Percentiles rank a stretch among this genome's conserved stretches.
Evolutionary conservation across 53 echinoderm and acorn worm genomes (phyloP).

Genomic region (Henricia sp.): DNA sequence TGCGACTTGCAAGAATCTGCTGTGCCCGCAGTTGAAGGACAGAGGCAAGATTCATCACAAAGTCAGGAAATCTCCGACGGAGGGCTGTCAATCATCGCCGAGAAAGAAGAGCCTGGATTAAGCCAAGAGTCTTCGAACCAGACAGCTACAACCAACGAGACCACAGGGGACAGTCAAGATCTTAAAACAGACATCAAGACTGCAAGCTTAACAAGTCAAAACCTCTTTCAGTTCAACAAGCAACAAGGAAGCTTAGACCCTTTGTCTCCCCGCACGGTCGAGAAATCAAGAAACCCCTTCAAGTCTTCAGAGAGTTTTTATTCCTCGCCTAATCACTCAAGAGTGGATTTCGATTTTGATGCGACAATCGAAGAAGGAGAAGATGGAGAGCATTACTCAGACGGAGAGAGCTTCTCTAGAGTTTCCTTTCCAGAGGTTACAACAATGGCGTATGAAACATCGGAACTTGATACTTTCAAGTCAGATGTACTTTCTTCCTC

Average conservation of each 20-base stretch:
- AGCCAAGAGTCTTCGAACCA: constrained; percentile 4
- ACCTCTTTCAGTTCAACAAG: constrained; percentile 20
- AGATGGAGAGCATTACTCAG: constrained; percentile 52
- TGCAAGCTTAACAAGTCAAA: background rate
- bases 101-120: constrained; percentile 25
- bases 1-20: constrained; percentile 32
- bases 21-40: constrained; percentile 12
- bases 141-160: background rate
- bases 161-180: background rate
- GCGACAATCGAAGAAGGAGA: constrained; percentile 54
- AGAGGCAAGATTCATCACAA: background rate
- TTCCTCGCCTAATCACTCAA: constrained; percentile 27
- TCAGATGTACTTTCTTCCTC: background rate
- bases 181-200: background rate
- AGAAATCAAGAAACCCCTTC: constrained; percentile 50
- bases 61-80: constrained; percentile 57
- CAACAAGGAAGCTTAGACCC: background rate
- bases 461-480: background rate
- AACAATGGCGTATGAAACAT: background rate
- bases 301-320: constrained; percentile 30
- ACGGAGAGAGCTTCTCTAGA: constrained; percentile 49
- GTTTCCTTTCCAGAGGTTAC: constrained; percentile 30
- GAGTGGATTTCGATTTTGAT: constrained; percentile 44
- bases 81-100: constrained; percentile 38
- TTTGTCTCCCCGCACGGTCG: background rate